phyloP scores from a whole-genome alignment of 2,888 invertebrate genomes.

The Melipona beecheii region DNA sequence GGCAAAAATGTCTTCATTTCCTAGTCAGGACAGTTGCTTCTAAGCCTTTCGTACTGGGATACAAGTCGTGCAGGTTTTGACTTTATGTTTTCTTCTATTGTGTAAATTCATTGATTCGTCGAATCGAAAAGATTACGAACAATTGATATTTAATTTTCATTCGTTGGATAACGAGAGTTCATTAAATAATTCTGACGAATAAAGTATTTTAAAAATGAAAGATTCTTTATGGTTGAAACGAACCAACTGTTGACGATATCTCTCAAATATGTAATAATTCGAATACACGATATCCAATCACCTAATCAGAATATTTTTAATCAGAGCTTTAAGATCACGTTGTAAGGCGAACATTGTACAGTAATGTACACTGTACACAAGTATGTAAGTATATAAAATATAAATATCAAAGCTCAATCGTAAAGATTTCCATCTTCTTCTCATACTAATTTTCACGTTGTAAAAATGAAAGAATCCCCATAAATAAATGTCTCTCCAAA shows the following conservation, averaged over 20 bases:
- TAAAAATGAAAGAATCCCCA: not conserved
- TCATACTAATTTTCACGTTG: not conserved
- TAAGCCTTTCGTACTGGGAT: not conserved
- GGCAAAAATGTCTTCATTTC: too few relatives aligned
- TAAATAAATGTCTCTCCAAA: not conserved
- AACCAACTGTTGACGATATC: not conserved
- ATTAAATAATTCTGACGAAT: not conserved
- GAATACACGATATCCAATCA: not conserved
- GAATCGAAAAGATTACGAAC: not conserved
- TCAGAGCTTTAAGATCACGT: not conserved
- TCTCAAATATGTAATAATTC: not conserved
- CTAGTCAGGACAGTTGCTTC: not conserved
- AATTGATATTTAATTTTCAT: not conserved
- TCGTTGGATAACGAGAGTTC: not conserved
- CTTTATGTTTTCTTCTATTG: too few relatives aligned
- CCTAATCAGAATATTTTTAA: slow-evolving; percentile 1
- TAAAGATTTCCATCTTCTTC: not conserved
- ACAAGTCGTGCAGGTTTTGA: too few relatives aligned
- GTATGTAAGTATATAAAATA: not conserved
- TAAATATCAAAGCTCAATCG: not conserved
- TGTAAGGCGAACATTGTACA: not conserved
- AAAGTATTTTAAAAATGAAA: not conserved
- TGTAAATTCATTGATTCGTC: not conserved
- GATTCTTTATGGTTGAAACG: not conserved
- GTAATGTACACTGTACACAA: not conserved